Evolutionary conservation across 2,113 vertebrate genomes (phyloP).

Genomic region (Equus przewalskii): DNA sequence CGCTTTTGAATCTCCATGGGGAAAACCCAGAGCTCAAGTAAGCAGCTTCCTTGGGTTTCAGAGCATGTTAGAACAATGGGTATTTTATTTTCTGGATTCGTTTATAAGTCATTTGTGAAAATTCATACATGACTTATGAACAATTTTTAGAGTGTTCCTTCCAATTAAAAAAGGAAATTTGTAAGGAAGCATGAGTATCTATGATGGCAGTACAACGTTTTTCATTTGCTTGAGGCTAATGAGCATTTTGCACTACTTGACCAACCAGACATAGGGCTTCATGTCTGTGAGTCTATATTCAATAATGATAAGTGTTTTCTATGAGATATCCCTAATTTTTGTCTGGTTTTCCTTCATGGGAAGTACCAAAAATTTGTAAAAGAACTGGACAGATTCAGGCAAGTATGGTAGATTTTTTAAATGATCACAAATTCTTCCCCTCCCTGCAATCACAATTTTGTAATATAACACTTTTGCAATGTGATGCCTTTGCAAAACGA

Average conservation of each 20-base stretch:
- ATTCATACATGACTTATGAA: neutral
- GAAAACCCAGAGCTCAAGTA: constrained; percentile 18
- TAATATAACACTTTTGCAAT: neutral
- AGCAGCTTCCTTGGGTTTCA: constrained; percentile 30
- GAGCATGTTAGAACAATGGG: constrained; percentile 23
- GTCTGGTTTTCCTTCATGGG: neutral
- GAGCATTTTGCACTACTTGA: neutral
- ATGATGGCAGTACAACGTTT: neutral
- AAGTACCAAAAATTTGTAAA: constrained; percentile 44
- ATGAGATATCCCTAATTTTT: neutral
- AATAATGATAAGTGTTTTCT: neutral
- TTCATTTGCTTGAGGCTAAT: neutral
- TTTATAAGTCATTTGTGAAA: constrained; percentile 24
- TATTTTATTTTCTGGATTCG: neutral
- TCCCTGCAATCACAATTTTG: neutral
- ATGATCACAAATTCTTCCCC: neutral
- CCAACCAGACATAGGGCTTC: neutral
- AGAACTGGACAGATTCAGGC: neutral
- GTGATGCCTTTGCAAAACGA: neutral
- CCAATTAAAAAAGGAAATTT: neutral
- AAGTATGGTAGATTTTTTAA: neutral
- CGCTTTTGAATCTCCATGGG: constrained; percentile 56
- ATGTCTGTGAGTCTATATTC: neutral
- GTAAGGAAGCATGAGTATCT: neutral
- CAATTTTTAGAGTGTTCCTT: constrained; percentile 16